These are phyloP conservation scores for Neosilurus mollespiculum DNA, from an alignment of 2,797 vertebrate genomes.

Conservation along the genomic window DNA sequence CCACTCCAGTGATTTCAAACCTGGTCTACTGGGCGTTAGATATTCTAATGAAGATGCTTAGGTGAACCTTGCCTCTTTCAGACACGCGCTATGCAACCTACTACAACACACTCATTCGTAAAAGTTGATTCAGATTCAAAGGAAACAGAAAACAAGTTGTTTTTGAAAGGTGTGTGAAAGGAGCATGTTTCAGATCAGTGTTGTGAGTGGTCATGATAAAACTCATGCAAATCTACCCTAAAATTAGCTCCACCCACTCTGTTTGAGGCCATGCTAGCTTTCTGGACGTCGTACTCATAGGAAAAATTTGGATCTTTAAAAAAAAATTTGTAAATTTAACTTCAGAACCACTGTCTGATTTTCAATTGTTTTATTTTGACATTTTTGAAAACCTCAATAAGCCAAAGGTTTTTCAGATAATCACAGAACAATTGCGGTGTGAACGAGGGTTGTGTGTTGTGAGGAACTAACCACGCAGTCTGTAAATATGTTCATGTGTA, in stretches of 20 bases:
- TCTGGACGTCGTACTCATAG: neutral
- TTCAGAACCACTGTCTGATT: slow-evolving; percentile 7
- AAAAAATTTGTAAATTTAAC: neutral
- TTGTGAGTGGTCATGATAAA: neutral
- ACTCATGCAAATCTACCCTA: neutral
- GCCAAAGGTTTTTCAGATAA: slow-evolving; percentile 63
- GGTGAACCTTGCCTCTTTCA: neutral
- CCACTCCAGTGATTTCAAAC: neutral
- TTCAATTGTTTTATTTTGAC: slow-evolving; percentile 28
- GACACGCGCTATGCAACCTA: neutral
- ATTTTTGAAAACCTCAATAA: slow-evolving; percentile 33
- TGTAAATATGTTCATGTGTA: slow-evolving; percentile 64
- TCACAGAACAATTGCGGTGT: slow-evolving; percentile 42
- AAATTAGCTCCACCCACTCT: neutral
- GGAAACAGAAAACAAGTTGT: neutral
- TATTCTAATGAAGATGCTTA: neutral
- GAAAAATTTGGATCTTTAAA: neutral
- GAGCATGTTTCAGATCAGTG: too few species aligned
- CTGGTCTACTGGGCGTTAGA: neutral
- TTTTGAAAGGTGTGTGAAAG: neutral
- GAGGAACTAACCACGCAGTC: slow-evolving; percentile 52
- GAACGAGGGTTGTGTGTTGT: slow-evolving; percentile 52
- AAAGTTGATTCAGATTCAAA: neutral
- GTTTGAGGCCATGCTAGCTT: neutral
- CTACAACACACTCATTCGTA: neutral